Evolutionary conservation across 2,888 invertebrate species (phyloP), one percentile per base, ranked within the genome.

Genomic region (Nephrotoma guestfalica): DNA sequence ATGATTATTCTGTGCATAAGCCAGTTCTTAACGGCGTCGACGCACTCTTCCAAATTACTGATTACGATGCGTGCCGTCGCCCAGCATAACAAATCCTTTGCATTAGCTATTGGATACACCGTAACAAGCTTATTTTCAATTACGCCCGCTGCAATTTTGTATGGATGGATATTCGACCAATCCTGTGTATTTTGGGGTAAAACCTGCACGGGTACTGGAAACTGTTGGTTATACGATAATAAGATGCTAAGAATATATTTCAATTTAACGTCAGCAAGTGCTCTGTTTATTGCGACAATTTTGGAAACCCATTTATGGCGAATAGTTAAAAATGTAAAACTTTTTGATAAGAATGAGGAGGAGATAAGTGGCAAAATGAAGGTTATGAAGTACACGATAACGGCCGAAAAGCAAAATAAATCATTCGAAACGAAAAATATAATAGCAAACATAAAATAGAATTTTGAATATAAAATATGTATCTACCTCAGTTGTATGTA

Each of bases 221-320:
- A 94, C 89, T 94, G 94, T 89, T 94, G 94, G 94, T 90, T 94
- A 2, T 94, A 94, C 89, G 93, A 94, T 88, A 93, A 93, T 43
- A 92, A 92, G 88, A 91, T 92, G 6, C 90, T 94, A 88, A 57
- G 88, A 51, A 86, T 87, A 51, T 87, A 85, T 71, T 90, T 94
- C 88, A 94, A 94, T 89, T 93, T 93, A 87, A 93, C 93, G 3
- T 93, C 94, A 86, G 93, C 93, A 91, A 92, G 85, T 41, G 42
- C 51, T 2, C 9, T 87, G 18, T 43, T 84, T 11, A 84, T 84
- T 84, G 84, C 41, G 15, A 41, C 15, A 1, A 6, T 42, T 15
- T n/a, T 84, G 6, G 84, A 84, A 15, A 15, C 9, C 0, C 7
- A 15, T 41, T 41, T 84, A 84, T 84, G 84, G 41, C 6, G n/a